Conservation (phyloP, 2,888 invertebrate species). For the Chloroclysta siterata region DNA sequence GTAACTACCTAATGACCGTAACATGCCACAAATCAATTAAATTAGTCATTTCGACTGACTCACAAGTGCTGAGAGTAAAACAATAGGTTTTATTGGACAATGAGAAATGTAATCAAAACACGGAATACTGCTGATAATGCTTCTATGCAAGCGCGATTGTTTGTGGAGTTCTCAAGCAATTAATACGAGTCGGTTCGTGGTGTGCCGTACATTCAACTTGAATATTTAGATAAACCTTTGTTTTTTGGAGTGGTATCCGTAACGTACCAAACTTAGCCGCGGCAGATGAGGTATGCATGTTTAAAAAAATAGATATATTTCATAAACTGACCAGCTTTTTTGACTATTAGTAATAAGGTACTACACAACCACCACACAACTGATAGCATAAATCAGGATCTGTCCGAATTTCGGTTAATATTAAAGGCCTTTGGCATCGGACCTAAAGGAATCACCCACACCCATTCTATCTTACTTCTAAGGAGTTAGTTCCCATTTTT, state of each 20-base stretch:
- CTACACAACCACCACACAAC: not conserved
- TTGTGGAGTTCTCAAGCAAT: conserved; percentile 30
- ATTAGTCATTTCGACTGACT: conserved; percentile 78
- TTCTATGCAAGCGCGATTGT: conserved; percentile 28
- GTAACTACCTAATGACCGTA: conserved; percentile 70
- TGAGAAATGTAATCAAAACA: conserved; percentile 44
- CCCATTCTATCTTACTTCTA: conserved; percentile 11
- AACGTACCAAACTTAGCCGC: not conserved
- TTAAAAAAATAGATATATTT: too few species aligned
- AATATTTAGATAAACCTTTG: not conserved
- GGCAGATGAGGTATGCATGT: not conserved
- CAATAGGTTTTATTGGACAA: conserved; percentile 57
- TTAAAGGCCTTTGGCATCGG: too few species aligned
- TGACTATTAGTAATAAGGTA: not conserved
- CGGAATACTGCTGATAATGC: conserved; percentile 27
- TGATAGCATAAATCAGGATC: conserved; percentile 1
- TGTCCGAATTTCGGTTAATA: too few species aligned
- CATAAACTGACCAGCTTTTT: too few species aligned
- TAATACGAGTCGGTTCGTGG: conserved; percentile 19
- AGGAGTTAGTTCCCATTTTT: conserved; percentile 17
- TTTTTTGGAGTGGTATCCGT: not conserved
- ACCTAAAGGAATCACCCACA: not conserved
- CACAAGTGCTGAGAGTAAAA: conserved; percentile 52
- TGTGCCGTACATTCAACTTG: conserved; percentile 24
- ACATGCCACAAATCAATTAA: conserved; percentile 71